These are phyloP conservation scores for Mercenaria mercenaria DNA, from an alignment of 1,140 invertebrate genomes.

Conservation along the genomic window DNA sequence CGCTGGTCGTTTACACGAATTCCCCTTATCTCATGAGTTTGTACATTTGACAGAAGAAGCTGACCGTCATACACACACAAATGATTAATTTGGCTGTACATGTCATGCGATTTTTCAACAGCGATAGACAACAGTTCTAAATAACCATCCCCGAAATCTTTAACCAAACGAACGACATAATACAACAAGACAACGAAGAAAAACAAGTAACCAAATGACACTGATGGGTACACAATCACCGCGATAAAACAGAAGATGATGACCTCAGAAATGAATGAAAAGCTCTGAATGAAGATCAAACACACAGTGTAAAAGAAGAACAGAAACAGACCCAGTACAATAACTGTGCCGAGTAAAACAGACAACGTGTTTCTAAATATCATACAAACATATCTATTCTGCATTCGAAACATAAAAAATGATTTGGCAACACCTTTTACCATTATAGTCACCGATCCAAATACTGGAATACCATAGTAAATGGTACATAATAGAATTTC, in stretches of 20 bases:
- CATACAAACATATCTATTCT: neutral
- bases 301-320: neutral
- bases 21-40: neutral
- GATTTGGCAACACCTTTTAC: neutral
- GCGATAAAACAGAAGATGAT: conserved; percentile 36
- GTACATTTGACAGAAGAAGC: conserved; percentile 11
- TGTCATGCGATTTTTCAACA: conserved; percentile 7
- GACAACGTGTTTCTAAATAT: neutral
- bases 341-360: neutral
- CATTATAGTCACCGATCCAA: neutral
- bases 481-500: neutral
- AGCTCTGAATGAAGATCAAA: conserved; percentile 44
- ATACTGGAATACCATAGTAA: neutral
- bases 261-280: conserved; percentile 31
- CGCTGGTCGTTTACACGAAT: conserved; percentile 27
- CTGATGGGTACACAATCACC: conserved; percentile 54
- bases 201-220: conserved; percentile 51
- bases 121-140: neutral
- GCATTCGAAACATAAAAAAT: neutral
- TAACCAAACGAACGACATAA: conserved; percentile 2
- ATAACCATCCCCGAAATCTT: conserved; percentile 19
- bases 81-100: neutral
- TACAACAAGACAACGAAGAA: conserved; percentile 38
- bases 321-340: neutral
- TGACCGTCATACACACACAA: conserved; percentile 4